Evolutionary conservation across 2,888 invertebrate species (phyloP), one percentile per base, ranked within the genome.

Genomic region (Teinopalpus imperialis): DNA sequence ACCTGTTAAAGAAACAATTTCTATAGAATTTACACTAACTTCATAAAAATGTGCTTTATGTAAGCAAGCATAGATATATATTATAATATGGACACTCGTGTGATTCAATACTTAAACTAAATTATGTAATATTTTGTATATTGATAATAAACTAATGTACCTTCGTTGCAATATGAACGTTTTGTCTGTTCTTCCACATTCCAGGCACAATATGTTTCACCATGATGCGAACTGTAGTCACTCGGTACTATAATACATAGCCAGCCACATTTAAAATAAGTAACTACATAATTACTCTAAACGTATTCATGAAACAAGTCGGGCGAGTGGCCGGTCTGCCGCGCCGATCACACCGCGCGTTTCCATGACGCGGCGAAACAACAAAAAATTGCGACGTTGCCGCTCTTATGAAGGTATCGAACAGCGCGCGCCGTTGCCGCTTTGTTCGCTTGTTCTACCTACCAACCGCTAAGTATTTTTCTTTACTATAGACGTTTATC

Each of bases 391-490:
- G 71, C 71, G 72, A 59, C 54, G 74, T 73, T 74, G 74, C 73
- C 74, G 65, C 65, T 61, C 57, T 56, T 60, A 45, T 53, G 58
- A 49, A 54, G 57, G 55, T 66, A 68, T 65, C 57, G 63, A 62
- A 57, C 64, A 63, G 59, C 60, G 59, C 47, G 77, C 74, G 72
- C 44, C 57, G 79, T 78, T 80, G 80, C 79, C 77, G 57, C 63
- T 74, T 59, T 53, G 74, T 54, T 53, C 60, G 57, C 59, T 66
- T 61, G 63, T 66, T 65, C 59, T 59, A 61, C 62, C 57, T 58
- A 58, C 56, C 63, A 57, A 55, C 51, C 55, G 49, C 57, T 53
- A 49, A 47, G 51, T 54, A 57, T 55, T 51, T 48, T 53, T 54
- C 54, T 54, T 51, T 49, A 53, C 37, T 49, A 51, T 48, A 36